Conservation (phyloP, 2,113 vertebrate genomes). For the Otolemur garnettii region DNA sequence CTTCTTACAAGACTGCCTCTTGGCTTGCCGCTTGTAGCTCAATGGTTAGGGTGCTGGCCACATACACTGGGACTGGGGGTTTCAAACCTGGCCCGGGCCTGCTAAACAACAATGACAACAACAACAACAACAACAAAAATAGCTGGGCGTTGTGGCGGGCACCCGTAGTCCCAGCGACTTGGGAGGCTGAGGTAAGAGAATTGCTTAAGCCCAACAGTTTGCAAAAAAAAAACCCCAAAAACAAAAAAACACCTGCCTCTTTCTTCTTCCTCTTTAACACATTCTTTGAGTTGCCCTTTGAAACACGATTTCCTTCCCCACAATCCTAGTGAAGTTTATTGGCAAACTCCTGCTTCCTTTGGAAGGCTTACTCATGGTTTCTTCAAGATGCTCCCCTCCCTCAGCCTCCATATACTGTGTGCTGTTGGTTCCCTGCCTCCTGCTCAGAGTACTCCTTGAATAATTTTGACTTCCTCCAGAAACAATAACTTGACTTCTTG, state of each 20-base stretch:
- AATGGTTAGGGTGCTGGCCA: too few relatives aligned
- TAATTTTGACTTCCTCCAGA: not conserved
- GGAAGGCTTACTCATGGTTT: not conserved
- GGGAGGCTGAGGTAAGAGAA: too few relatives aligned
- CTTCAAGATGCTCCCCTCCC: not conserved
- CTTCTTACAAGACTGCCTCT: too few relatives aligned
- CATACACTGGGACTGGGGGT: too few relatives aligned
- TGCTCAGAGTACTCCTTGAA: not conserved
- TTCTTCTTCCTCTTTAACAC: conserved; percentile 18
- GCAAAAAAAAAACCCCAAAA: not conserved
- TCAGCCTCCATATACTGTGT: not conserved
- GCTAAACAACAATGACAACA: too few relatives aligned
- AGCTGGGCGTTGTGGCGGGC: too few relatives aligned
- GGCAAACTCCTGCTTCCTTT: not conserved
- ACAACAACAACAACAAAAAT: too few relatives aligned
- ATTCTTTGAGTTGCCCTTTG: conserved; percentile 1
- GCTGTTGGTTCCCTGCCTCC: not conserved
- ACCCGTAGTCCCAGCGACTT: too few relatives aligned
- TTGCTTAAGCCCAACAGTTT: too few relatives aligned
- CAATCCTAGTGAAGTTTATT: not conserved
- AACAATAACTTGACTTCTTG: not conserved
- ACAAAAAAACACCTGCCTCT: not conserved
- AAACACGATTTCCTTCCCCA: not conserved
- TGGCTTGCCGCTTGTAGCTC: too few relatives aligned
- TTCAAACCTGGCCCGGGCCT: too few relatives aligned